Evolutionary conservation across 2,888 invertebrate species (phyloP), one percentile per base, ranked within the genome.

Genomic region (Aelia acuminata): DNA sequence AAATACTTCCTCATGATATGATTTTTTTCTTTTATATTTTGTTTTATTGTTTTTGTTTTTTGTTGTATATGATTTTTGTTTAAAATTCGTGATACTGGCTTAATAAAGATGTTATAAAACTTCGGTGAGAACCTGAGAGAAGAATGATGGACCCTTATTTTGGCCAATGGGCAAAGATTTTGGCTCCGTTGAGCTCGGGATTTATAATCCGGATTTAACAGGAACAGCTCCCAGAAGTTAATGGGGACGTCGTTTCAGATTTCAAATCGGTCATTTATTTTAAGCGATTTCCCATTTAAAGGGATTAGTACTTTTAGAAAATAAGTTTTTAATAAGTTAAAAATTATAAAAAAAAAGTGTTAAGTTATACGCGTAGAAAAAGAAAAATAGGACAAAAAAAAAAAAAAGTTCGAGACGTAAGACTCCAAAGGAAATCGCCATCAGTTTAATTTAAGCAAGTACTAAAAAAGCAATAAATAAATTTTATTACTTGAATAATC

Each of bases 391-490:
- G n/a, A n/a, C n/a, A n/a, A n/a, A n/a, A n/a, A 31, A 57, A 57
- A n/a, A 53, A n/a, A 31, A 8, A 3, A 7, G 18, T 7, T 31
- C 31, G 31, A 7, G 13, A 7, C 1, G 63, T 70, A 70, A 70
- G 63, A 70, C 18, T 70, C 35, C 18, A 35, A 70, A 70, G 63
- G 63, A 70, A 57, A 57, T 57, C 57, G n/a, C 26, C 57, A 57
- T 70, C 35, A 35, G 63, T 70, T 70, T 35, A 80, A 80, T 80
- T 80, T 80, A 80, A 80, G 80, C 43, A 80, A 80, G 80, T 80
- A 80, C 39, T 80, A 80, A 80, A 80, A 80, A 47, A 47, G 80
- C 43, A 80, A 80, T 80, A 80, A 80, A 80, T 80, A 80, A 80
- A 80, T 80, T 80, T 43, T 43, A 80, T 80, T 47, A 80, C 80